A percentile compares a stretch with the other conserved stretches of the same genome.
These are phyloP conservation scores for Drosophila stalkeri DNA, from an alignment of 2,888 invertebrate genomes.

Conservation along the genomic window DNA sequence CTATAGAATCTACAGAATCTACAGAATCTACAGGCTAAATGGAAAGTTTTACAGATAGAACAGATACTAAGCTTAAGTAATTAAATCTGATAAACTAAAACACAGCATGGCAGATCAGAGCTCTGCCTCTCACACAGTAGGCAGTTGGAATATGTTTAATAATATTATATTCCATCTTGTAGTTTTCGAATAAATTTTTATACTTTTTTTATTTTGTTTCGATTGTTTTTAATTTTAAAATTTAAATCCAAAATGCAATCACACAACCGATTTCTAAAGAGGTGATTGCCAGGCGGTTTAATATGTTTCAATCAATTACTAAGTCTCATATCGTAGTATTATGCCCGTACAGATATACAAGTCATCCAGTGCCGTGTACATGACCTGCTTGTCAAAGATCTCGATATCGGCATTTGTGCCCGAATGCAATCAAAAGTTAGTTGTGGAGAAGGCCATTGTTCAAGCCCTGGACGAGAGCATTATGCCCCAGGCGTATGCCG, in stretches of 20 bases:
- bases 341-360: constrained; percentile 26
- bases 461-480: constrained; percentile 1
- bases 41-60: no score
- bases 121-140: not conserved
- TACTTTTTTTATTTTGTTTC: not conserved
- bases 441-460: constrained; percentile 12
- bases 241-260: constrained; percentile 13
- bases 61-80: no score
- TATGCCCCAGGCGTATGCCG: not conserved
- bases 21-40: no score
- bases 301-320: not conserved
- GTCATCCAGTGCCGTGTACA: constrained; percentile 19
- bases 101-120: not conserved
- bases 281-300: not conserved
- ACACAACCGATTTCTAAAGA: not conserved
- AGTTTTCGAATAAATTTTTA: not conserved
- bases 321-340: constrained; percentile 1
- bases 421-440: constrained; percentile 8
- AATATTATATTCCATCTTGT: no score
- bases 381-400: constrained; percentile 30
- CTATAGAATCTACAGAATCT: no score
- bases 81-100: no score
- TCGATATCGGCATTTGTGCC: not conserved
- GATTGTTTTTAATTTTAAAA: not conserved
- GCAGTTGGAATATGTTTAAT: not conserved